phyloP scores from a whole-genome alignment of 2,888 invertebrate species.

The Clostera curtula region DNA sequence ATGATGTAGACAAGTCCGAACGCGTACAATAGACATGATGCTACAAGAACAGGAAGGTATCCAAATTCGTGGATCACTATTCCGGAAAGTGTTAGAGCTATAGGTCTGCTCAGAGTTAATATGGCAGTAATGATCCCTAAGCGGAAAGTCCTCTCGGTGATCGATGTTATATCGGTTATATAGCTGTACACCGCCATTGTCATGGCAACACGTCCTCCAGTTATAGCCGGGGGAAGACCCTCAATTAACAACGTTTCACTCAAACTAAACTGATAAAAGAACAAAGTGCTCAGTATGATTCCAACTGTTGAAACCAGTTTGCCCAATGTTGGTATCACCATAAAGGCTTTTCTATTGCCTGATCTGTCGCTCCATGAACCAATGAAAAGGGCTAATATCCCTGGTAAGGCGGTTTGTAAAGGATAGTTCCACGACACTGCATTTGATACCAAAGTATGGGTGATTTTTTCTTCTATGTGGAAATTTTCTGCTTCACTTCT shows the following conservation, averaged over 20 bases:
- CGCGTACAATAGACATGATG: conserved; percentile 59
- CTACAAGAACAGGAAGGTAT: conserved; percentile 63
- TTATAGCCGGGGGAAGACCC: conserved; percentile 74
- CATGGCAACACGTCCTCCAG: conserved; percentile 77
- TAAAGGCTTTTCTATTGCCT: conserved; percentile 75
- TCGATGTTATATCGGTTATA: conserved; percentile 74
- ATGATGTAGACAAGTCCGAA: conserved; percentile 61
- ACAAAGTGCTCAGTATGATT: conserved; percentile 71
- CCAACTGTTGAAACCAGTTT: conserved; percentile 72
- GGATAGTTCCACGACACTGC: conserved; percentile 76
- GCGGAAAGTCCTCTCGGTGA: conserved; percentile 76
- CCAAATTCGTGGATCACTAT: conserved; percentile 65
- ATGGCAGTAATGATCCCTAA: conserved; percentile 76
- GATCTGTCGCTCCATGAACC: conserved; percentile 79
- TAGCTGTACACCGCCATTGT: conserved; percentile 78
- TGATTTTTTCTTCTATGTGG: conserved; percentile 56
- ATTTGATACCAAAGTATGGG: conserved; percentile 69
- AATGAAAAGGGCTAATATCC: conserved; percentile 71
- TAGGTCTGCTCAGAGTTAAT: conserved; percentile 65
- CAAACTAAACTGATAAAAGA: conserved; percentile 70
- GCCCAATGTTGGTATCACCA: conserved; percentile 75
- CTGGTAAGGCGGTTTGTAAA: conserved; percentile 73
- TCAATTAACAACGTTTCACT: conserved; percentile 73
- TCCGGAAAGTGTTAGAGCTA: conserved; percentile 72
- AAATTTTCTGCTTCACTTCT: conserved; percentile 54